A percentile compares a stretch with the other conserved stretches of the same genome.
phyloP scores from a whole-genome alignment of 2,113 vertebrate genomes.

The Macquaria ambigua region DNA sequence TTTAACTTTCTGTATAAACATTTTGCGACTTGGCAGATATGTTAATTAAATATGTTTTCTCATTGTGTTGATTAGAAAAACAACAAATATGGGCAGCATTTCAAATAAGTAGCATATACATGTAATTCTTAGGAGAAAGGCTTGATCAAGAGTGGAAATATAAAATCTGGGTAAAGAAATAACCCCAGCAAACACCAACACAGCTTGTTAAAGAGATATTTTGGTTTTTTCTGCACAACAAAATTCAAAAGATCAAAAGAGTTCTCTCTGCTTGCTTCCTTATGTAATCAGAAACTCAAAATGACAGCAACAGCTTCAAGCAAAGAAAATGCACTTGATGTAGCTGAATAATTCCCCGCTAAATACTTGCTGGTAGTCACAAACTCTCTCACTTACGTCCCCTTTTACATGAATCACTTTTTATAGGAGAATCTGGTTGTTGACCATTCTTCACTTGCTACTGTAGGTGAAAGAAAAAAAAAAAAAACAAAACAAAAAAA shows the following conservation, averaged over 20 bases:
- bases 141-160: not conserved
- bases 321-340: conserved; percentile 23
- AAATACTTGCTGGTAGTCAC: conserved; percentile 10
- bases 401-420: conserved; percentile 13
- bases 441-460: conserved; percentile 1
- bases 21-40: not conserved
- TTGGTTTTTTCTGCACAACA: not conserved
- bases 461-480: not conserved
- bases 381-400: conserved; percentile 9
- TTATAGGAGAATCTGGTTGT: not conserved
- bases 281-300: conserved; percentile 29
- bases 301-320: conserved; percentile 45
- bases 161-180: not conserved
- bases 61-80: not conserved
- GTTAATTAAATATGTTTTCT: not conserved
- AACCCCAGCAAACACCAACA: not conserved
- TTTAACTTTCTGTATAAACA: not conserved
- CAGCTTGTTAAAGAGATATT: not conserved
- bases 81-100: not conserved
- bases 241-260: conserved; percentile 4
- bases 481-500: not conserved
- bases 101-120: not conserved
- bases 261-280: not conserved
- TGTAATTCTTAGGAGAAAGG: not conserved
- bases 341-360: conserved; percentile 30